phyloP scores from a whole-genome alignment of 2,113 vertebrate species.

The Caranx melampygus region DNA sequence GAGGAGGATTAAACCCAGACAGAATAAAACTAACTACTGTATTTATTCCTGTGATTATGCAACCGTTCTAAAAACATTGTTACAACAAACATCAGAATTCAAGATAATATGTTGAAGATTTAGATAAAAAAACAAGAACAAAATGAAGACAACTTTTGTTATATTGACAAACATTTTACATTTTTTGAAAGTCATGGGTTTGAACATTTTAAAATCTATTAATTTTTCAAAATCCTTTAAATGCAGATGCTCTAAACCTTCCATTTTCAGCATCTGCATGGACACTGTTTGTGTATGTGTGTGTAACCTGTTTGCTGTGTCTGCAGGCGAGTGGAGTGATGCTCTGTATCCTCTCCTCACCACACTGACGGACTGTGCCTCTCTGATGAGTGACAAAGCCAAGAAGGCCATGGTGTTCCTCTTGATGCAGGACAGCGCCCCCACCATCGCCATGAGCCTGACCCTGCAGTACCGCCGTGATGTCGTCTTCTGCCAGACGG shows the following conservation, averaged over 20 bases:
- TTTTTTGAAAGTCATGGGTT: no score
- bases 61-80: no score
- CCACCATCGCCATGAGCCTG: slow-evolving; percentile 93
- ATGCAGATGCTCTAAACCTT: neutral
- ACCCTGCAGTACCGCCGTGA: slow-evolving; percentile 96
- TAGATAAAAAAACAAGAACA: neutral
- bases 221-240: neutral
- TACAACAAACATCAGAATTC: no score
- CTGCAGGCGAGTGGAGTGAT: slow-evolving; percentile 95
- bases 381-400: slow-evolving; percentile 99
- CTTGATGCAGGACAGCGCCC: slow-evolving; percentile 97
- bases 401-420: slow-evolving; percentile 98
- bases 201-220: no score
- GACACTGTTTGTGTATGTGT: neutral
- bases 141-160: neutral
- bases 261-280: neutral
- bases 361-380: slow-evolving; percentile 93
- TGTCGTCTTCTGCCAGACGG: slow-evolving; percentile 98
- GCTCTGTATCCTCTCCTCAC: slow-evolving; percentile 95
- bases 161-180: no score
- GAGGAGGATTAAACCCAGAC: neutral
- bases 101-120: neutral
- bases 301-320: slow-evolving; percentile 3
- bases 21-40: neutral
- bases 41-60: neutral